These are phyloP conservation scores for Trissolcus basalis DNA, from an alignment of 1,140 invertebrate genomes.

Conservation along the genomic window DNA sequence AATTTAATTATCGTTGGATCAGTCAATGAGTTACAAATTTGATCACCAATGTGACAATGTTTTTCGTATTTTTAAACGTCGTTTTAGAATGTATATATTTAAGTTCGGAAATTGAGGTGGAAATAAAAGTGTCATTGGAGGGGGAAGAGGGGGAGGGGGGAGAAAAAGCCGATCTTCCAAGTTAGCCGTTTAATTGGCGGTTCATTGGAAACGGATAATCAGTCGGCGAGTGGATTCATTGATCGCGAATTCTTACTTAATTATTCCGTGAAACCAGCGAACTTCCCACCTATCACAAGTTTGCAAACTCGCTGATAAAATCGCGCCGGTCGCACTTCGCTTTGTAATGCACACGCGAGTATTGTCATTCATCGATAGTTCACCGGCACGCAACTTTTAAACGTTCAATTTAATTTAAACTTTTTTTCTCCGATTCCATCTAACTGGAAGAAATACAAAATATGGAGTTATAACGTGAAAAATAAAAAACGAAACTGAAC, in stretches of 20 bases:
- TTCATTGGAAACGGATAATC: conserved; percentile 35
- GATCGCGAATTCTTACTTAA: conserved; percentile 44
- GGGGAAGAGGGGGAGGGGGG: no score
- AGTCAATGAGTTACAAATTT: no score
- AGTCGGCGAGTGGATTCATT: conserved; percentile 39
- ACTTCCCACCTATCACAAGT: conserved; percentile 40
- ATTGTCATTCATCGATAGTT: conserved; percentile 29
- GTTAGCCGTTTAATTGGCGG: not conserved
- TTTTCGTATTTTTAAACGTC: no score
- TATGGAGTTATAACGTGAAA: no score
- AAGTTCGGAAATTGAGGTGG: no score
- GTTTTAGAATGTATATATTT: no score
- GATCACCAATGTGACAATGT: no score
- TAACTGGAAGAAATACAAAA: no score
- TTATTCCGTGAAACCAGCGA: conserved; percentile 42
- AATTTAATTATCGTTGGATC: no score
- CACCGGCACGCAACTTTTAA: conserved; percentile 37
- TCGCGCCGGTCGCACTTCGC: conserved; percentile 42
- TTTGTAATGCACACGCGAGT: conserved; percentile 30
- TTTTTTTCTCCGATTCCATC: not conserved
- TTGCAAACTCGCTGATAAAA: conserved; percentile 48
- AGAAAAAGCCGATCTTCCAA: no score
- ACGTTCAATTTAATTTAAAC: conserved; percentile 12
- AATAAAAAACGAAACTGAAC: not conserved
- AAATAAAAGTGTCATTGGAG: no score